A percentile compares a stretch with the other conserved stretches of the same genome.
Evolutionary conservation across 1,140 invertebrate genomes (phyloP).

Genomic region (Drosophila triauraria): DNA sequence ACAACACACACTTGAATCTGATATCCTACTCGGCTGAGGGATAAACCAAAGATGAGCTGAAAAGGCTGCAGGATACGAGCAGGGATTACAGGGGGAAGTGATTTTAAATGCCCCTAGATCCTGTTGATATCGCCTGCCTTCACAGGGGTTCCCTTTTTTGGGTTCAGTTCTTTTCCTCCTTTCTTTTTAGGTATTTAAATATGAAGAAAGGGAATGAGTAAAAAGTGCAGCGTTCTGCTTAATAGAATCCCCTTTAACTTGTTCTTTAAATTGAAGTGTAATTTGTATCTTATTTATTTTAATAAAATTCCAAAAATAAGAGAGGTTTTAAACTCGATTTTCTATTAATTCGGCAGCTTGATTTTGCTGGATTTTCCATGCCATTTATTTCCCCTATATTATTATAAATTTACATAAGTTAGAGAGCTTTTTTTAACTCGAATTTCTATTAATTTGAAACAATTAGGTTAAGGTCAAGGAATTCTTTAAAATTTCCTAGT

Average conservation of each 20-base stretch:
- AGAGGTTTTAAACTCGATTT: background rate
- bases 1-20: conserved; percentile 29
- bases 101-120: conserved; percentile 22
- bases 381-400: no score
- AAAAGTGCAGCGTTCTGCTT: background rate
- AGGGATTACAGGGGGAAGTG: conserved; percentile 2
- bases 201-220: background rate
- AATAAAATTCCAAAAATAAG: background rate
- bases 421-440: background rate
- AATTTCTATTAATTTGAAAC: background rate
- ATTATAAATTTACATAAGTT: no score
- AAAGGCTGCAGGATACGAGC: background rate
- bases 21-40: conserved; percentile 13
- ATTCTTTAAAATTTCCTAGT: background rate
- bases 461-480: background rate
- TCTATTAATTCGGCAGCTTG: background rate
- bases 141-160: background rate
- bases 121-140: conserved; percentile 15
- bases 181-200: conserved; percentile 1
- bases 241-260: background rate
- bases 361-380: no score
- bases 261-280: background rate
- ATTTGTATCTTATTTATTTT: background rate
- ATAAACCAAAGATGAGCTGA: conserved; percentile 27
- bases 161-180: background rate